Conservation (phyloP, 2,888 invertebrate genomes). For the Athripsodes cinereus region DNA sequence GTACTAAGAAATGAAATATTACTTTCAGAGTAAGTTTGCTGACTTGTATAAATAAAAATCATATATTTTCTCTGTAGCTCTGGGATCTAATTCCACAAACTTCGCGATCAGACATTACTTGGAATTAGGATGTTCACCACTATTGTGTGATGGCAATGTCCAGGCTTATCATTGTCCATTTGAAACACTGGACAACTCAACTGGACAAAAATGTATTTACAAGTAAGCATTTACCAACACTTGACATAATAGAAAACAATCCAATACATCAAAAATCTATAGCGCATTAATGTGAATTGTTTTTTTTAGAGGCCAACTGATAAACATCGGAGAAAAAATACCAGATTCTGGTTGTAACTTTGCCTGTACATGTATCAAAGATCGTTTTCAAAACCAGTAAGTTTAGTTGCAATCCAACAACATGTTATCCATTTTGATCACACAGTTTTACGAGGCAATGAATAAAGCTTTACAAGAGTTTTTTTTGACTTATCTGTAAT, state of each 20-base stretch:
- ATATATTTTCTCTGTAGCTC: too few species aligned
- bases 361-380: neutral
- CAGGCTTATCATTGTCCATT: slow-evolving; percentile 9
- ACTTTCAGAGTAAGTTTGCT: too few species aligned
- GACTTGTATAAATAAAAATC: too few species aligned
- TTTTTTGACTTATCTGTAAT: too few species aligned
- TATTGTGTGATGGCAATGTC: neutral
- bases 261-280: too few species aligned
- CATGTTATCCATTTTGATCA: too few species aligned
- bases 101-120: neutral
- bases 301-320: neutral
- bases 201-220: slow-evolving; percentile 5
- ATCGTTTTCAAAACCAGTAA: neutral
- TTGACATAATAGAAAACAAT: too few species aligned
- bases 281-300: neutral
- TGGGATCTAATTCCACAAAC: neutral
- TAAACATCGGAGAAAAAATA: neutral
- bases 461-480: too few species aligned
- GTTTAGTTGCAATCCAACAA: too few species aligned
- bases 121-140: neutral
- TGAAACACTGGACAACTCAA: neutral
- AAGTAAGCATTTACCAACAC: too few species aligned
- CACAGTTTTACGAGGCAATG: too few species aligned
- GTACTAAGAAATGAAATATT: too few species aligned
- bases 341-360: neutral